Conservation (phyloP, 2,888 invertebrate species). For the Hipparchia sbordonii region DNA sequence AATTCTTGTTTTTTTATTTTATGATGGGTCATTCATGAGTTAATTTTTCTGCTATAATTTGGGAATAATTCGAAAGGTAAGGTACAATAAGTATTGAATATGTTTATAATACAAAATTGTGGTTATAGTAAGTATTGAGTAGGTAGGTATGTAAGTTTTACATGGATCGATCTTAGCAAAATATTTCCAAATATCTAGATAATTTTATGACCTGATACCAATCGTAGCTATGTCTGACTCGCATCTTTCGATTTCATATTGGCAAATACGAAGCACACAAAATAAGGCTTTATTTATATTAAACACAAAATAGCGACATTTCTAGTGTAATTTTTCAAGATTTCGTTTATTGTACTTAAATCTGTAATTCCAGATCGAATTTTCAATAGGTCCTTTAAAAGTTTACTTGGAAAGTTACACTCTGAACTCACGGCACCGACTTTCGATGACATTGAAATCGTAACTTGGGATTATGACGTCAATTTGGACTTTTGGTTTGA, state of each 20-base stretch:
- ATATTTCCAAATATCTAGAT: not conserved
- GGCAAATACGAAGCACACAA: constrained; percentile 52
- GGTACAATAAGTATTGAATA: no score
- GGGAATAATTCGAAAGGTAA: not conserved
- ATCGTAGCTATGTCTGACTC: constrained; percentile 42
- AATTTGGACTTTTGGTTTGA: no score
- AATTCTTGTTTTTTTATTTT: constrained; percentile 1
- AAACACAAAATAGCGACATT: not conserved
- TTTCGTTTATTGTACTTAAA: no score
- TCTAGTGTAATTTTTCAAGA: not conserved
- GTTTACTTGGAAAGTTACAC: no score
- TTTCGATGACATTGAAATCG: not conserved
- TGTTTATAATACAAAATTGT: no score
- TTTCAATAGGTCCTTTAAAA: no score
- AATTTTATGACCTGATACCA: not conserved
- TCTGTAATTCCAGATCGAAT: no score
- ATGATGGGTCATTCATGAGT: not conserved
- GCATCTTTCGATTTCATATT: constrained; percentile 58
- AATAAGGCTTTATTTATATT: constrained; percentile 1
- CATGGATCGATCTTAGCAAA: not conserved
- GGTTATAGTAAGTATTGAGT: no score
- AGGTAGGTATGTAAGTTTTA: not conserved
- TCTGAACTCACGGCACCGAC: not conserved
- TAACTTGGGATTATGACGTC: not conserved
- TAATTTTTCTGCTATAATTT: no score